phyloP scores from a whole-genome alignment of 1,140 invertebrate species.

The Diplogasteroides magnus region DNA sequence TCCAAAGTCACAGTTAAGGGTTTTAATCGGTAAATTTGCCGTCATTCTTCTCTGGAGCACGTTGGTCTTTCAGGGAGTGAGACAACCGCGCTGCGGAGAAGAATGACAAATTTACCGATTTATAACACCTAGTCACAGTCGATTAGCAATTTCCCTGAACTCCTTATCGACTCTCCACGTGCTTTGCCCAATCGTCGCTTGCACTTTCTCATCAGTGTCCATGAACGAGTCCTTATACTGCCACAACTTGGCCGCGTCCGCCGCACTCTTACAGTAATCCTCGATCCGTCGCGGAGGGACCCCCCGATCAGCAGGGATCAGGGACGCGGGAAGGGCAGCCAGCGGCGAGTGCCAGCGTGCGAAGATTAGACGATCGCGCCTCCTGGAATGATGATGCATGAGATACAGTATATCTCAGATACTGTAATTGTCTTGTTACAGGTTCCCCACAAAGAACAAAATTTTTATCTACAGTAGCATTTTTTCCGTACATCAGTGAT shows the following conservation, averaged over 20 bases:
- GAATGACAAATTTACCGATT: too few relatives aligned
- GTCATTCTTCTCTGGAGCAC: too few relatives aligned
- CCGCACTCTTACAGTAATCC: neutral
- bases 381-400: neutral
- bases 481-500: too few relatives aligned
- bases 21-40: too few relatives aligned
- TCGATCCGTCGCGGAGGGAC: conserved; percentile 1
- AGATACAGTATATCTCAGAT: neutral
- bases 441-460: neutral
- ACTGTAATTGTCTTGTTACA: neutral
- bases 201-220: neutral
- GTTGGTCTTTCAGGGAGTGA: too few relatives aligned
- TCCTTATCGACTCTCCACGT: too few relatives aligned
- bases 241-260: conserved; percentile 7
- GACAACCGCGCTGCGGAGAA: too few relatives aligned
- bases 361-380: conserved; percentile 7
- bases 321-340: neutral
- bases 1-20: too few relatives aligned
- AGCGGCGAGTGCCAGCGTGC: conserved; percentile 26
- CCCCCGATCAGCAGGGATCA: neutral
- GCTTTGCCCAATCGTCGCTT: too few relatives aligned
- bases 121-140: too few relatives aligned
- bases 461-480: neutral
- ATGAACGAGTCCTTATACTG: conserved; percentile 31
- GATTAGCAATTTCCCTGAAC: too few relatives aligned